Evolutionary conservation across 2,888 invertebrate genomes (phyloP), one percentile per base, ranked within the genome.

Genomic region (Pseudoips prasinana): DNA sequence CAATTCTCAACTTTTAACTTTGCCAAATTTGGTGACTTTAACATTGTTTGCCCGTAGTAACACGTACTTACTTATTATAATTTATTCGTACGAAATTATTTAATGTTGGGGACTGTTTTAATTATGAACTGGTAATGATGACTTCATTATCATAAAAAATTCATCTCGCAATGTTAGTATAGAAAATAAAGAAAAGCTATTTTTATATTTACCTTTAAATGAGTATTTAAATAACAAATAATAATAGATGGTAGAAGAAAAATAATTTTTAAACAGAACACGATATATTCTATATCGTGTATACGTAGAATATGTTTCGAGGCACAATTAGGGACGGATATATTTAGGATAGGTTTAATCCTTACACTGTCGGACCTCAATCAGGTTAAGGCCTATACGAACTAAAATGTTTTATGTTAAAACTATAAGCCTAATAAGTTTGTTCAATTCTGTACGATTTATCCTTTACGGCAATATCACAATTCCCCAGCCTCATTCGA

Each of bases 361-460:
- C 49, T 41, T 37, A 33, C 52, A 49, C 57, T 67, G 74, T 70
- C 70, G 44, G 58, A 73, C 69, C 72, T 64, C 54, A 64, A 69
- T 73, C 69, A 74, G 48, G 42, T 29, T 29, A 55, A 60, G 60
- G 53, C 54, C 43, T 41, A 46, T 41, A 50, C 58, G 44, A 50
- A 56, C 51, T 54, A 56, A 58, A 57, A 54, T 48, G 41, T 33
- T 33, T 43, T 46, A 29, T 33, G 50, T 58, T 58, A 46, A 52
- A 55, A 47, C 38, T 46, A 61, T 55, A 54, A 40, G 43, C 43
- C 44, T 42, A 53, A 48, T 41, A 44, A 41, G 38, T 19, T 20
- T 20, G 7, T 20, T 20, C 7, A 7, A n/a, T 20, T 5, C 14
- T 2, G 14, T 14, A 14, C 14, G 14, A 14, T 14, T 3, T 2